Base-by-base conservation (phyloP, 2,113 vertebrate species). In the Cyanoramphus novaezelandiae region DNA sequence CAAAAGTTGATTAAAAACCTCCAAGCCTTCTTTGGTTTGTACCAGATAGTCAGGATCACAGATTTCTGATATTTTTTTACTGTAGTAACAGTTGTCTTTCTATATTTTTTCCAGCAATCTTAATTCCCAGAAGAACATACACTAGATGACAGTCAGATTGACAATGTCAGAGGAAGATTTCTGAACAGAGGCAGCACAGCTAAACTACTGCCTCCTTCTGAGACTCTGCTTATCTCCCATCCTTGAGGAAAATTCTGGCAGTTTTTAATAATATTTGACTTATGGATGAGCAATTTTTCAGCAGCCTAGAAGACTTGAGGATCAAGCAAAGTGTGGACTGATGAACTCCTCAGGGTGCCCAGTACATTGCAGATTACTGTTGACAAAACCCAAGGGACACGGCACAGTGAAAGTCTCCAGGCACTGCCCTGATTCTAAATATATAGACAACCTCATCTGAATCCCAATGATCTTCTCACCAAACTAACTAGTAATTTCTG, bases 211-310 rank as follows among this genome's bases (percentile, higher is more conserved):
- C 50, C 43, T 91, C 53, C 52, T 72, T 76, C 81, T 21, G 41
- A 94, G 75, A 90, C 62, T 44, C 35, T 79, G 62, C 55, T 90
- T 92, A 75, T 91, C 82, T 95, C 84, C 80, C 90, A 96, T 83
- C 53, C 67, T 87, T 53, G 50, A 97, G 59, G 80, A 96, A 77
- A 95, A 95, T 67, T 88, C 90, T 77, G 78, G 59, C 70, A 82
- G 82, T 85, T 95, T 94, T 88, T 86, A 97, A 95, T 90, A 94
- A 82, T 53, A 80, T 88, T 86, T 94, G 93, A 95, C 92, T 96
- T 86, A 62, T 37, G 91, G 94, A 69, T 82, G 78, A 95, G 63
- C 67, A 94, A 88, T 88, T 93, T 92, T 92, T 93, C 86, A 91
- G 47, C 60, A 85, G 96, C 59, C 93, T 83, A 78, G 57, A 91